These are phyloP conservation scores for Lucinisca nassula DNA, from an alignment of 2,888 invertebrate species.

Conservation along the genomic window DNA sequence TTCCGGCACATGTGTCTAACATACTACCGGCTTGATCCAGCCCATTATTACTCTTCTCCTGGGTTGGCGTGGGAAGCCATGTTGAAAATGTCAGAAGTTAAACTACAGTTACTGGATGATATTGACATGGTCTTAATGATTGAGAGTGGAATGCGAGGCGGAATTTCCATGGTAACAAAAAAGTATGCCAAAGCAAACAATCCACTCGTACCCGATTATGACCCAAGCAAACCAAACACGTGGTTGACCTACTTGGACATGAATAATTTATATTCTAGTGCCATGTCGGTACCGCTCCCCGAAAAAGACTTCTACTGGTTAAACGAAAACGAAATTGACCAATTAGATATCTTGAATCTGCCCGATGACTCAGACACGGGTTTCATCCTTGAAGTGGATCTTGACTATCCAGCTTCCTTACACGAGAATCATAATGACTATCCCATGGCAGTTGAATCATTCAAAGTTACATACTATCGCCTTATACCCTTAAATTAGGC, in stretches of 20 bases:
- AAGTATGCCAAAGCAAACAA: constrained; percentile 80
- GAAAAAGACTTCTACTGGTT: constrained; percentile 45
- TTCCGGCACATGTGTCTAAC: constrained; percentile 76
- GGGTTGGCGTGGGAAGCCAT: constrained; percentile 83
- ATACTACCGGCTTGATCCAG: constrained; percentile 78
- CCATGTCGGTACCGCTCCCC: constrained; percentile 25
- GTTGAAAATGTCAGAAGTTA: constrained; percentile 76
- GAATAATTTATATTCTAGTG: constrained; percentile 33
- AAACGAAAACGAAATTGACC: constrained; percentile 7
- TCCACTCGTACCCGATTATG: constrained; percentile 62
- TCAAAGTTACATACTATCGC: constrained; percentile 32
- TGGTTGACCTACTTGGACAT: constrained; percentile 22
- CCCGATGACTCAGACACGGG: constrained; percentile 5
- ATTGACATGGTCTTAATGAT: constrained; percentile 75
- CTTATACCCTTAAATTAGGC: constrained; percentile 23
- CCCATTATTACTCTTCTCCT: constrained; percentile 77
- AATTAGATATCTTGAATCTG: not conserved
- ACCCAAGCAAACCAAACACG: constrained; percentile 58
- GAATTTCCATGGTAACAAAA: constrained; percentile 66
- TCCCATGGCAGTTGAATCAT: not conserved
- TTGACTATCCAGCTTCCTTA: not conserved
- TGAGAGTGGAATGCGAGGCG: constrained; percentile 61
- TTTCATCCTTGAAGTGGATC: not conserved
- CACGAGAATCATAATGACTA: not conserved
- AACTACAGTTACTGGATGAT: constrained; percentile 78